These are phyloP conservation scores for Mareca penelope DNA, from an alignment of 2,797 vertebrate genomes.

Conservation along the genomic window DNA sequence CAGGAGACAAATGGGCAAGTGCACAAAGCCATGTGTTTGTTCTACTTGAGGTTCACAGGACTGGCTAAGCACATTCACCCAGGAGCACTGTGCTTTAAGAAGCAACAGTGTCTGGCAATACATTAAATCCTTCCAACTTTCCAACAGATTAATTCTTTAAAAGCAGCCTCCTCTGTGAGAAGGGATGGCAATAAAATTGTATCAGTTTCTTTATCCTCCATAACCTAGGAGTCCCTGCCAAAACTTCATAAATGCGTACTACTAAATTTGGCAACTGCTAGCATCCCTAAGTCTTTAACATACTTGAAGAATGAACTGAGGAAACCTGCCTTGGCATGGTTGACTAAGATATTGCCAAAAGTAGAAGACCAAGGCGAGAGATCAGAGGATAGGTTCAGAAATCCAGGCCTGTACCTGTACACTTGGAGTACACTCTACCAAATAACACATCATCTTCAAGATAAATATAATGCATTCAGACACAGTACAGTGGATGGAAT, in stretches of 20 bases:
- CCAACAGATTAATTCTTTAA: slow-evolving; percentile 23
- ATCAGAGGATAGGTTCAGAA: slow-evolving; percentile 53
- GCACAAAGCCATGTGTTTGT: background rate
- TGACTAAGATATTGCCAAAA: slow-evolving; percentile 20
- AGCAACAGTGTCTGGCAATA: background rate
- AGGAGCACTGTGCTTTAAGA: background rate
- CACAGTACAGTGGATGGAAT: slow-evolving; percentile 30
- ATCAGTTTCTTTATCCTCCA: slow-evolving; percentile 18
- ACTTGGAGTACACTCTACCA: background rate
- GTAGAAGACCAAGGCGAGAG: slow-evolving; percentile 43
- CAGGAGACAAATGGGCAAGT: background rate
- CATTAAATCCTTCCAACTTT: background rate
- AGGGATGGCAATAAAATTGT: background rate
- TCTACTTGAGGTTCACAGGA: background rate
- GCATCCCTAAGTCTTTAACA: slow-evolving; percentile 17
- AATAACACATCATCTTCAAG: slow-evolving; percentile 1
- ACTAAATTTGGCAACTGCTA: slow-evolving; percentile 43
- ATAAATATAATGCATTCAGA: slow-evolving; percentile 34
- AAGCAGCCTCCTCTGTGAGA: background rate
- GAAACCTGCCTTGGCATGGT: slow-evolving; percentile 50
- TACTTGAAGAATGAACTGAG: slow-evolving; percentile 46
- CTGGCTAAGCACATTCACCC: background rate
- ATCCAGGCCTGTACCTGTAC: slow-evolving; percentile 47
- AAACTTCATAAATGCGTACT: slow-evolving; percentile 23
- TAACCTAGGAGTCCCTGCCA: slow-evolving; percentile 43